A percentile compares a stretch with the other conserved stretches of the same genome.
These are phyloP conservation scores for Apis florea DNA, from an alignment of 1,140 invertebrate genomes.

Conservation along the genomic window DNA sequence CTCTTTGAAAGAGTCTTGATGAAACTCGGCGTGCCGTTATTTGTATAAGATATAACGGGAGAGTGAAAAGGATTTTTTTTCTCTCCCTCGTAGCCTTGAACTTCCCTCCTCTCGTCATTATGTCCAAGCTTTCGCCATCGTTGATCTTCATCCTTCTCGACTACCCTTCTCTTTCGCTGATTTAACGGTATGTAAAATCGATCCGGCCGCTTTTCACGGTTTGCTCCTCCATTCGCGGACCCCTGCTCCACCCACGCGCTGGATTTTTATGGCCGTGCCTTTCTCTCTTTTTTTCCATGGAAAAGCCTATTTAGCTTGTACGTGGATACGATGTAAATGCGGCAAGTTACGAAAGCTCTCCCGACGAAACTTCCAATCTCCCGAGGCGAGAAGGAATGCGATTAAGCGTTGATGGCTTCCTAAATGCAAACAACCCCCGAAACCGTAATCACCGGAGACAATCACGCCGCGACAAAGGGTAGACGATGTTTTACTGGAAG, in stretches of 20 bases:
- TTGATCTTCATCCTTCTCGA: too few relatives aligned
- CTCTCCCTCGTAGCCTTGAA: too few relatives aligned
- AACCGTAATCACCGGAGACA: slow-evolving; percentile 71
- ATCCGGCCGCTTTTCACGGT: background rate
- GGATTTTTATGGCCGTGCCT: background rate
- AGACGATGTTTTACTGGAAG: slow-evolving; percentile 53
- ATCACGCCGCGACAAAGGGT: slow-evolving; percentile 59
- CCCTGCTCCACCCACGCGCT: background rate
- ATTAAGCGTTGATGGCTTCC: slow-evolving; percentile 81
- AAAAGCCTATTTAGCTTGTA: slow-evolving; percentile 34
- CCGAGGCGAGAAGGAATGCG: slow-evolving; percentile 77
- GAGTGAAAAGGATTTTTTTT: too few relatives aligned
- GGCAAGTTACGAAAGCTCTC: slow-evolving; percentile 18
- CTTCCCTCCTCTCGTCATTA: too few relatives aligned
- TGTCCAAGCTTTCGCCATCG: too few relatives aligned
- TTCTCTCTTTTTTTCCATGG: background rate
- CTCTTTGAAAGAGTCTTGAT: too few relatives aligned
- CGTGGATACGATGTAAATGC: slow-evolving; percentile 40
- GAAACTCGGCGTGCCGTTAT: too few relatives aligned
- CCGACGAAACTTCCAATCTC: slow-evolving; percentile 72
- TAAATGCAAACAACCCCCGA: slow-evolving; percentile 79
- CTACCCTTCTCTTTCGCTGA: background rate
- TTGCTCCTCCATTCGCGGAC: background rate
- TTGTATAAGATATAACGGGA: too few relatives aligned
- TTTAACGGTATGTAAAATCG: slow-evolving; percentile 9